Conservation (phyloP, 2,113 vertebrate genomes). For the Corynorhinus townsendii region DNA sequence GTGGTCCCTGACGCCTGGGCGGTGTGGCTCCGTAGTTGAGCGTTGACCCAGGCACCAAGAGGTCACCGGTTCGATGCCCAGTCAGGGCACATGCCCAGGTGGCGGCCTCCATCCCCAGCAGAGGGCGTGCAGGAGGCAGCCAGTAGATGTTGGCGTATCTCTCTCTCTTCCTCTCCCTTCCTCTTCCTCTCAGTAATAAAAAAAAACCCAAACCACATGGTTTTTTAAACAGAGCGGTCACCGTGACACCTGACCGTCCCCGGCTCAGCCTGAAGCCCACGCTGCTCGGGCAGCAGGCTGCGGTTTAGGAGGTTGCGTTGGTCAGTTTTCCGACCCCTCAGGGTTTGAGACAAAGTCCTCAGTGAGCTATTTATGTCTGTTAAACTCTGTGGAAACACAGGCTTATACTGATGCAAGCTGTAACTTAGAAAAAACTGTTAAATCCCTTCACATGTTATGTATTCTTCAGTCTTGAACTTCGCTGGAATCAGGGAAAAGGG, state of each 20-base stretch:
- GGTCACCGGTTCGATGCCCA: too few species aligned
- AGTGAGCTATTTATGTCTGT: not conserved
- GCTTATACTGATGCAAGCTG: not conserved
- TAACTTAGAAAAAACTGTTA: not conserved
- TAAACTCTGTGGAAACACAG: not conserved
- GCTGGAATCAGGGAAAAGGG: not conserved
- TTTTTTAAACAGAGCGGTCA: not conserved
- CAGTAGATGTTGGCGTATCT: too few species aligned
- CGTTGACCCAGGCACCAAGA: too few species aligned
- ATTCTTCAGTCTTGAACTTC: not conserved
- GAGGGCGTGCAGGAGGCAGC: too few species aligned
- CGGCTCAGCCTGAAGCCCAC: accelerated
- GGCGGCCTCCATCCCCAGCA: too few species aligned
- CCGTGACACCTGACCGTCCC: accelerated
- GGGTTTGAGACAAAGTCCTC: not conserved
- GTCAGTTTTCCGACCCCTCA: accelerated
- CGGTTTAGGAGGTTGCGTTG: not conserved
- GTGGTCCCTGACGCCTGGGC: too few species aligned
- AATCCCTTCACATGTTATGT: not conserved
- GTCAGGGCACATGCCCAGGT: too few species aligned
- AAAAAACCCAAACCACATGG: too few species aligned
- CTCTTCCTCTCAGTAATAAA: too few species aligned
- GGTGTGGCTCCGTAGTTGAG: too few species aligned
- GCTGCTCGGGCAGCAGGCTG: not conserved
- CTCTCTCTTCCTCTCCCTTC: too few species aligned